phyloP scores from a whole-genome alignment of 1,140 invertebrate species.

The Lordiphosa stackelbergi region DNA sequence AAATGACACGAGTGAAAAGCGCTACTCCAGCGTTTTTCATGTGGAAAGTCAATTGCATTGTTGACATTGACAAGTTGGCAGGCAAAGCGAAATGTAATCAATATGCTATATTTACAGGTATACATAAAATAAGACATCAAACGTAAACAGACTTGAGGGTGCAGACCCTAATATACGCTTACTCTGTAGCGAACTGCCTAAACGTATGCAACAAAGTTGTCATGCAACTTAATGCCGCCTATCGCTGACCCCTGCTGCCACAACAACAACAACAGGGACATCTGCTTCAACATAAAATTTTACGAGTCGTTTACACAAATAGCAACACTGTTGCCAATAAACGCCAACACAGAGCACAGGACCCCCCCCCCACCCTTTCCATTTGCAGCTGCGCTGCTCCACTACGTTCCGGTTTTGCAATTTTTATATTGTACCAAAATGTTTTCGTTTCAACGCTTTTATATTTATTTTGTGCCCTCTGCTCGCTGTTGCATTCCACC shows the following conservation, averaged over 20 bases:
- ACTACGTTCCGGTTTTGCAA: conserved; percentile 46
- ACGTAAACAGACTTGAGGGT: conserved; percentile 1
- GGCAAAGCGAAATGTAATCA: conserved; percentile 65
- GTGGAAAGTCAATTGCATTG: conserved; percentile 12
- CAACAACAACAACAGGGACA: conserved; percentile 28
- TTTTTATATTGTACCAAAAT: conserved; percentile 72
- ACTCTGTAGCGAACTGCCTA: not conserved
- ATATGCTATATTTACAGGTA: conserved; percentile 55
- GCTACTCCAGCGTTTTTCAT: conserved; percentile 14
- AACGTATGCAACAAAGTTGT: conserved; percentile 30
- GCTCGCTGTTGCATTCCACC: conserved; percentile 3
- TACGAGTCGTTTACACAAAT: conserved; percentile 74
- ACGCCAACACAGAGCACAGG: conserved; percentile 24
- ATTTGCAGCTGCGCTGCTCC: not conserved
- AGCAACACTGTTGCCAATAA: conserved; percentile 74
- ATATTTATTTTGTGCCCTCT: conserved; percentile 56
- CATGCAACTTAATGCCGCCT: conserved; percentile 43
- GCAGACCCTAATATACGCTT: not conserved
- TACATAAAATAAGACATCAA: not conserved
- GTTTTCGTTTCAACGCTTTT: conserved; percentile 71
- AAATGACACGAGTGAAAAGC: conserved; percentile 19
- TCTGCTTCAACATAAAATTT: conserved; percentile 68
- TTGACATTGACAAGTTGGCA: conserved; percentile 62
- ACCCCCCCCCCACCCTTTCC: not conserved
- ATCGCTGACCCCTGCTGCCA: conserved; percentile 3